A percentile compares a stretch with the other conserved stretches of the same genome.
These are phyloP conservation scores for Cyanoliseus patagonus DNA, from an alignment of 2,113 vertebrate species.

Conservation along the genomic window DNA sequence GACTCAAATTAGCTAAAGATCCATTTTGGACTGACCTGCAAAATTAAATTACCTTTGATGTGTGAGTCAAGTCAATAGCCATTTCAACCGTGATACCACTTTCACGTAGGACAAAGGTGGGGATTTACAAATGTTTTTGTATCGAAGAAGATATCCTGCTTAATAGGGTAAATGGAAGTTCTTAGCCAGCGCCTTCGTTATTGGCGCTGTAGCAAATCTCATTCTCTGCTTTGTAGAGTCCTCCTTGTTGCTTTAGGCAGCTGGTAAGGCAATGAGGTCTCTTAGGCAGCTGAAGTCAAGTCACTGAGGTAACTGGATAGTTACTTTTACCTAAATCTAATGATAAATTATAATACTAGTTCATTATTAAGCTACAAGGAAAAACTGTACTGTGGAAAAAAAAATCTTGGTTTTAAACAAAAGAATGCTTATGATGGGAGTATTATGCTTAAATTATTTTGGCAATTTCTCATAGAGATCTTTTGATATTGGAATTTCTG, in stretches of 20 bases:
- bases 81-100: neutral
- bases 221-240: neutral
- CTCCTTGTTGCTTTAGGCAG: neutral
- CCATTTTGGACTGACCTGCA: conserved; percentile 61
- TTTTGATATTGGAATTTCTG: neutral
- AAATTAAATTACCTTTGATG: conserved; percentile 68
- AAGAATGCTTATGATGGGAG: neutral
- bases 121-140: neutral
- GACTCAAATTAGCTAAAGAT: conserved; percentile 69
- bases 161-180: neutral
- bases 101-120: neutral
- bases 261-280: neutral
- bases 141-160: neutral
- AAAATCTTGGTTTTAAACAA: neutral
- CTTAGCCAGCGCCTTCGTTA: neutral
- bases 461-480: neutral
- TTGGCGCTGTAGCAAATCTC: neutral
- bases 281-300: neutral
- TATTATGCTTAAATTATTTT: neutral
- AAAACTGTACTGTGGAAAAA: neutral
- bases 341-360: neutral
- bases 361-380: neutral
- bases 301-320: neutral
- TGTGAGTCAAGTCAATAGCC: conserved; percentile 37
- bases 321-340: neutral